Evolutionary conservation across 2,888 invertebrate species (phyloP), one percentile per base, ranked within the genome.

Genomic region (Nemoura dubitans): DNA sequence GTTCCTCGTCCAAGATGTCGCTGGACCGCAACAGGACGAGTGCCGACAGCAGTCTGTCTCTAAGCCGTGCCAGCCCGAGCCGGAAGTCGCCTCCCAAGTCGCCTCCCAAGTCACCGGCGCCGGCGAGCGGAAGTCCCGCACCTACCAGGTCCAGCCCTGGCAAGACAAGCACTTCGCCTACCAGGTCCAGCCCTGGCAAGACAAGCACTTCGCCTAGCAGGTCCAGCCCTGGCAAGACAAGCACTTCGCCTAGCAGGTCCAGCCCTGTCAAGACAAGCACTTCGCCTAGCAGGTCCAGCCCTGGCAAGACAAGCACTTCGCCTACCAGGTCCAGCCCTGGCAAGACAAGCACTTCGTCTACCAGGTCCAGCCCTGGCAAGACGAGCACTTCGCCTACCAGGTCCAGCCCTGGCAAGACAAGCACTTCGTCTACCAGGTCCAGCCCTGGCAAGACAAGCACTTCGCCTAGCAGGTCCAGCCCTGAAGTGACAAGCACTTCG

Each of bases 1-100:
- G 89, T 36, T 89, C 89, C 14, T 89, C 89, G 10, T 89, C 89
- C 91, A 93, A 80, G 91, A 7, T 93, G 6, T 88, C 88, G 30
- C 86, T 89, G 21, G 89, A 89, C 78, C 88, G 88, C 28, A 87
- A 87, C 78, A 86, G 85, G 78, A 88, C 87, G n/a, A 88, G 88
- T 28, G 83, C 85, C 16, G 87, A 88, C 84, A 88, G 88, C 80
- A 86, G 87, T 25, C 88, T 89, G 89, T 89, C 88, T 89, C 90
- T 29, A 88, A 89, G 0, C 6, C 42, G 87, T 25, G 80, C 87
- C 5, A 89, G 89, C 86, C 90, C 90, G 0, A 89, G 89, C 26
- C 89, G 89, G 82, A 89, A 89, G 26, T 88, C 89, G 21, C 87
- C 88, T 0, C 28, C 26, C 84, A 86, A 86, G 76, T 89, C 88